Base-by-base conservation (phyloP, 2,888 invertebrate species). In the Agriotes lineatus region DNA sequence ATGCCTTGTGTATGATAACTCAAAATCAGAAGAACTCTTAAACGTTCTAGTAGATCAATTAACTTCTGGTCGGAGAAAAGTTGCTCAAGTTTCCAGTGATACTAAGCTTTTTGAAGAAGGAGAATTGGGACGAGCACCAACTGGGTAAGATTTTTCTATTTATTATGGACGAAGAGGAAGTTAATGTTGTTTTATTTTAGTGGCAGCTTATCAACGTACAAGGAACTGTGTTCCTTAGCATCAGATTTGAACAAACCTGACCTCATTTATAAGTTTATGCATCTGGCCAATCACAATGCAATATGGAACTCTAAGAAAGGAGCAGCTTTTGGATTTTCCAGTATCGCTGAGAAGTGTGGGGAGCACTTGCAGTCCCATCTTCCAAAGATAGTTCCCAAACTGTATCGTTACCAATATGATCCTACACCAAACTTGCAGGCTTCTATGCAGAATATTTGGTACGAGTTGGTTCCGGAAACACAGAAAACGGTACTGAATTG, bases 161-260 rank as follows among this genome's bases (percentile, higher is more conserved):
- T n/a, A n/a, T n/a, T n/a, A n/a, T n/a, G n/a, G n/a, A n/a, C n/a
- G n/a, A n/a, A n/a, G n/a, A n/a, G n/a, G n/a, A n/a, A n/a, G n/a
- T n/a, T n/a, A n/a, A n/a, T n/a, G n/a, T n/a, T n/a, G n/a, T 33
- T 18, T 33, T 22, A 12, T 60, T 60, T 10, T 67, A 95, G 96
- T 0, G 94, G 94, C 9, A 94, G 93, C 77, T 86, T 97, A 25
- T 93, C 96, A 0, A 97, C 97, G 0, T 98, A 98, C 85, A 96
- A 95, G 82, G 97, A 98, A 83, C 87, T 98, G 57, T 97, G 97
- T 83, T 93, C 96, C 0, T 86, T 97, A 45, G 97, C 97, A 0
- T 96, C 96, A 0, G 97, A 97, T 84, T 86, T 98, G 71, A 97
- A 97, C 81, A 95, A 97, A 81, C 97, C 97, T 0, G 97, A 97